Base-by-base conservation (phyloP, 2,797 vertebrate species). In the Trachops cirrhosus region DNA sequence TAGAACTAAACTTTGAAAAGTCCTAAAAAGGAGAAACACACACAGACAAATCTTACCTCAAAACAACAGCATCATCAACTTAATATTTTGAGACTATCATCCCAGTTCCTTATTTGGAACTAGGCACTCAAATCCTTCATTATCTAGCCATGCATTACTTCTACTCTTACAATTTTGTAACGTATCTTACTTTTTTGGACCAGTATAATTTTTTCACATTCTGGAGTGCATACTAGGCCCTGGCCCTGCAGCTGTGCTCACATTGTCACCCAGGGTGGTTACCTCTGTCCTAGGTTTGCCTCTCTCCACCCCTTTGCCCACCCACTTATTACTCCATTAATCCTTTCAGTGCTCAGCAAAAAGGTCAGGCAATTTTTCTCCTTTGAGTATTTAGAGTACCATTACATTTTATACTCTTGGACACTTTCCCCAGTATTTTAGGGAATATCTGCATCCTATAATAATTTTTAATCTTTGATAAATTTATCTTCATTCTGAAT, bases 401-500 rank as follows among this genome's bases (percentile, higher is more conserved):
- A 54, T 78, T 93, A 34, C 59, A 73, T 34, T 91, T 89, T 71
- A 67, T 18, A 84, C 22, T 79, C 14, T 68, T 86, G 19, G 52
- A 73, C 1, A 50, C 86, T 82, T 59, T 68, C 19, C 9, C n/a
- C 39, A 80, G 46, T 95, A 92, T 84, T 85, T 73, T 34, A 24
- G n/a, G 9, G 12, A 52, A 67, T 44, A 39, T 54, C 67, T 80
- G 4, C 1, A 52, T 62, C 11, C 26, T 57, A 64, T 3, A 78
- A 62, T 54, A 87, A 85, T 70, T 74, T 95, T 95, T 95, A 86
- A 95, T 46, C 18, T 86, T 59, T 77, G 73, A 74, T 95, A 71
- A 92, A 37, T 86, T 48, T 41, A 39, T 41, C 14, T 91, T 87
- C 37, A 93, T 34, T 89, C 48, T 62, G 5, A 93, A 39, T 91